phyloP scores from a whole-genome alignment of 2,797 vertebrate genomes.

The Mormyrus proboscirostris region DNA sequence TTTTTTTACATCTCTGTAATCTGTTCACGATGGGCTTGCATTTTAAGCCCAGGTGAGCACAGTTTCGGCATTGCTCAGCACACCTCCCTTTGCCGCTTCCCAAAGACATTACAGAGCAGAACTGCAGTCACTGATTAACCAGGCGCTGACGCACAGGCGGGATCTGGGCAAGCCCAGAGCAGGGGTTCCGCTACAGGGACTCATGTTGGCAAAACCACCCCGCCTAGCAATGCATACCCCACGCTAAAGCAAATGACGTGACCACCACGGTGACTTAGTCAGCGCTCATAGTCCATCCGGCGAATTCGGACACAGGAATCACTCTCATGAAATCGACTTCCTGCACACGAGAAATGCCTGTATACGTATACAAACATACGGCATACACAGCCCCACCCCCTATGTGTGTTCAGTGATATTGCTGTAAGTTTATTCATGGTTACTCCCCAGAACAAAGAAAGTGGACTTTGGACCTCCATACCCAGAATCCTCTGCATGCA shows the following conservation, averaged over 20 bases:
- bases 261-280: background rate
- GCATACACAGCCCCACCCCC: background rate
- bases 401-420: background rate
- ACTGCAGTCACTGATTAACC: background rate
- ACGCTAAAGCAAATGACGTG: background rate
- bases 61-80: background rate
- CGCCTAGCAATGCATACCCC: background rate
- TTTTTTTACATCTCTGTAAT: background rate
- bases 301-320: background rate
- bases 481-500: background rate
- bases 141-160: background rate
- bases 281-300: background rate
- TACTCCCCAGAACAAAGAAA: background rate
- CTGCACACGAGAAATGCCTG: background rate
- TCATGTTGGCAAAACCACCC: background rate
- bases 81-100: background rate
- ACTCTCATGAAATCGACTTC: background rate
- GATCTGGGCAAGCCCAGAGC: background rate
- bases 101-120: background rate
- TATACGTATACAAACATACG: slow-evolving; percentile 8
- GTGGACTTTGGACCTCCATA: background rate
- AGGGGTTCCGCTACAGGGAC: background rate
- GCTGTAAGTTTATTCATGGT: background rate
- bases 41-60: background rate
- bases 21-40: background rate